Conservation (phyloP, 2,797 vertebrate species). For the Malurus splendens region DNA sequence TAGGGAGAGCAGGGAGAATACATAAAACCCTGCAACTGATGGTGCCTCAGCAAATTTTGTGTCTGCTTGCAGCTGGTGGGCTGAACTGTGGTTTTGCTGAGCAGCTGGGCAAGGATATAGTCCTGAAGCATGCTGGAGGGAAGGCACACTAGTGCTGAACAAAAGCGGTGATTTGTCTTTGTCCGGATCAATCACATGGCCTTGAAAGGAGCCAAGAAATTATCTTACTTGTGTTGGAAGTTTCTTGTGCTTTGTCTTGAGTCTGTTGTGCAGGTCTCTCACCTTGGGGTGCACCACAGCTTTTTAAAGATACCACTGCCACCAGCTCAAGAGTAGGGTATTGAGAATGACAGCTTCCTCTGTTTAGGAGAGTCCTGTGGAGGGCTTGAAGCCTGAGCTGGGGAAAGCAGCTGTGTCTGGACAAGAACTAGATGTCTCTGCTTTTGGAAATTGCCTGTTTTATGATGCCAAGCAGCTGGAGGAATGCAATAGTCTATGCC, state of each 20-base stretch:
- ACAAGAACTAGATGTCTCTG: not conserved
- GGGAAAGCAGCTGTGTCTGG: not conserved
- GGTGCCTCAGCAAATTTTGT: not conserved
- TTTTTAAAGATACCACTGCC: not conserved
- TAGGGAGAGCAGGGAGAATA: not conserved
- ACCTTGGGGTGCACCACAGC: not conserved
- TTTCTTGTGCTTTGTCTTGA: not conserved
- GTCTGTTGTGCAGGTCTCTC: not conserved
- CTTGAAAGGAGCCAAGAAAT: not conserved
- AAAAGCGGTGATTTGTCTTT: not conserved
- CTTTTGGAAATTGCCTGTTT: not conserved
- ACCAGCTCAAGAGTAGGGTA: not conserved
- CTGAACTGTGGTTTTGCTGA: not conserved
- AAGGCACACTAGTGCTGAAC: rapidly evolving
- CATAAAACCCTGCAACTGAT: not conserved
- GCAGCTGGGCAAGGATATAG: not conserved
- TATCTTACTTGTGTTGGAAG: not conserved
- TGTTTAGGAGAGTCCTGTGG: not conserved
- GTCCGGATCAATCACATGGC: not conserved
- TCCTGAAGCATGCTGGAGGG: not conserved
- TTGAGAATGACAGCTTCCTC: not conserved
- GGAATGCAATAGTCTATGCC: not conserved
- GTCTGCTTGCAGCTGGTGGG: not conserved
- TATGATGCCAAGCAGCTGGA: not conserved
- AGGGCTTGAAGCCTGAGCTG: not conserved